A percentile compares a stretch with the other conserved stretches of the same genome.
Evolutionary conservation across 1,140 invertebrate species (phyloP).

Genomic region (Zaprionus gabonicus): DNA sequence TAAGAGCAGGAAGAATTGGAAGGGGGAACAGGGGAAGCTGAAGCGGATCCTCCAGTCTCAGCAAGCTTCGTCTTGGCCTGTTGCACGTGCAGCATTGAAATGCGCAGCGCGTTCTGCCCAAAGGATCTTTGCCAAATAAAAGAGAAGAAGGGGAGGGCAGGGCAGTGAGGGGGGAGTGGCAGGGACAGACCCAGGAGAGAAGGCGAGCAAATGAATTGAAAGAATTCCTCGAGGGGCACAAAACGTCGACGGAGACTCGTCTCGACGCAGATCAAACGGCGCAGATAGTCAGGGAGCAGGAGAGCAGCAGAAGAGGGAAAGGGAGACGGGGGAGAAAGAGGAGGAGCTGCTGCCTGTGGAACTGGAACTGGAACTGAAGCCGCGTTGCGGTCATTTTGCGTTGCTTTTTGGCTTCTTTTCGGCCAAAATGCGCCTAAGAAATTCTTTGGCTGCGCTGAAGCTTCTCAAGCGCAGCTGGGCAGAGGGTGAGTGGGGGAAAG

Average conservation of each 20-base stretch:
- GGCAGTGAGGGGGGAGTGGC: neutral
- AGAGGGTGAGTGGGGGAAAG: neutral
- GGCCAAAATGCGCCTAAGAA: slow-evolving; percentile 63
- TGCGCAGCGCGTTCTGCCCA: slow-evolving; percentile 74
- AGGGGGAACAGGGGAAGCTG: neutral
- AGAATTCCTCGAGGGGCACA: slow-evolving; percentile 76
- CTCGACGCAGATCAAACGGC: slow-evolving; percentile 68
- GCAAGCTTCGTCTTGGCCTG: slow-evolving; percentile 50
- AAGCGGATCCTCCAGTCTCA: neutral
- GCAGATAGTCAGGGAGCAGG: slow-evolving; percentile 55
- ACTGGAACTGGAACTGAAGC: slow-evolving; percentile 13
- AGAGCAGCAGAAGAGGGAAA: neutral
- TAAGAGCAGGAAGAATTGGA: slow-evolving; percentile 42
- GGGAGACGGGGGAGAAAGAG: neutral
- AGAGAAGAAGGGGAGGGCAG: neutral
- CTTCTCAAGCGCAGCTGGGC: slow-evolving; percentile 16
- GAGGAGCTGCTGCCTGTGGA: neutral
- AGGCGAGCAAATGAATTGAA: slow-evolving; percentile 74
- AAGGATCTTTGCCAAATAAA: slow-evolving; percentile 72
- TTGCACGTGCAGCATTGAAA: slow-evolving; percentile 81
- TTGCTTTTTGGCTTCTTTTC: neutral
- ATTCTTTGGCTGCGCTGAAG: slow-evolving; percentile 54
- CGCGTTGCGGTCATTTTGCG: slow-evolving; percentile 34
- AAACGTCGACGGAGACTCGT: slow-evolving; percentile 55
- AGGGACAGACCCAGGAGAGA: neutral